Evolutionary conservation across 92 coral and sea anemone species (phyloP).

Genomic region (Paramuricea clavata): DNA sequence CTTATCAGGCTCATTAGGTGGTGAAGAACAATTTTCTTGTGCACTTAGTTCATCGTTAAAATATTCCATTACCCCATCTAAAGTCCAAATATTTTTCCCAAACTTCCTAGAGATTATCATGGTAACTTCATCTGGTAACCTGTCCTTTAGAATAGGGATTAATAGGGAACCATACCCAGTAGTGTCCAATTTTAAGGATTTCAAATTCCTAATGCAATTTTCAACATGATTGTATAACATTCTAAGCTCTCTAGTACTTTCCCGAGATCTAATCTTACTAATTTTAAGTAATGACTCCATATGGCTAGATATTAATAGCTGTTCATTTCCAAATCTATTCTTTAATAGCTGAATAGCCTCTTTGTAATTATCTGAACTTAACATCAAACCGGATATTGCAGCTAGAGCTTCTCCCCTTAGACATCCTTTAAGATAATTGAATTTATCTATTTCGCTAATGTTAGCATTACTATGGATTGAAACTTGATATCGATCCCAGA

Average conservation of each 20-base stretch:
- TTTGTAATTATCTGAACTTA: slow-evolving; percentile 40
- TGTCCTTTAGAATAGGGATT: neutral
- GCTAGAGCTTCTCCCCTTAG: slow-evolving; percentile 15
- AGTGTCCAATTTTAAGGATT: too few species aligned
- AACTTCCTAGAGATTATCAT: neutral
- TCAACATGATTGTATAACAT: neutral
- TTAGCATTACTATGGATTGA: neutral
- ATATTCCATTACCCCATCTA: neutral
- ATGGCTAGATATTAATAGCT: neutral
- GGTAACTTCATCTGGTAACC: neutral
- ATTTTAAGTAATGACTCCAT: neutral
- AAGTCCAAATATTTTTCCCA: neutral
- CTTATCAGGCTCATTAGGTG: neutral
- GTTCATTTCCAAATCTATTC: slow-evolving; percentile 12
- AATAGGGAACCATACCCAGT: neutral
- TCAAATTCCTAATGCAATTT: neutral
- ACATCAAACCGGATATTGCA: slow-evolving; percentile 57
- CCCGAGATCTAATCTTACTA: neutral
- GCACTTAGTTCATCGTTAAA: neutral
- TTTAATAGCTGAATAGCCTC: slow-evolving; percentile 28
- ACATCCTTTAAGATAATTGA: neutral
- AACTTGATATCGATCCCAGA: slow-evolving; percentile 5
- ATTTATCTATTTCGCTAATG: slow-evolving; percentile 9
- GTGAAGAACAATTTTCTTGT: neutral
- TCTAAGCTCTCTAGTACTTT: neutral